Conservation (phyloP, 2,888 invertebrate genomes). For the Leucophenga maculata region DNA sequence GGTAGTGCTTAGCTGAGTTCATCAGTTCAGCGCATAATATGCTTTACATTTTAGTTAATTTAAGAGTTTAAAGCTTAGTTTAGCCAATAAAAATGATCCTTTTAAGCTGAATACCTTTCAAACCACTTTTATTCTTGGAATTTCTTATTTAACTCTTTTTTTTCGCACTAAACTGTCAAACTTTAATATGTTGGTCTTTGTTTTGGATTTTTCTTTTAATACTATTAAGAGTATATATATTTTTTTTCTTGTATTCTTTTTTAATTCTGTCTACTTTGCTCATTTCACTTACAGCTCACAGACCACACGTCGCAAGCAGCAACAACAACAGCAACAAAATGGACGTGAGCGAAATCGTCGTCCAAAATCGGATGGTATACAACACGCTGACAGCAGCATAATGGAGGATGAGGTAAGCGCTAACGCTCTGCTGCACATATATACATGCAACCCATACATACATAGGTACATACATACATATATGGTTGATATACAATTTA, state of each 20-base stretch:
- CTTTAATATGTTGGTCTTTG: neutral
- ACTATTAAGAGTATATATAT: neutral
- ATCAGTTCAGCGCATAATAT: no score
- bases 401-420: constrained; percentile 71
- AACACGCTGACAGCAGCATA: constrained; percentile 70
- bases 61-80: no score
- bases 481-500: neutral
- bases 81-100: no score
- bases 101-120: no score
- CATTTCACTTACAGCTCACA: constrained; percentile 57
- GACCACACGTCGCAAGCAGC: constrained; percentile 66
- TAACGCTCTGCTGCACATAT: constrained; percentile 28
- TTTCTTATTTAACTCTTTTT: neutral
- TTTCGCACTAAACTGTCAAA: neutral
- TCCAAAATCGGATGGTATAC: constrained; percentile 69
- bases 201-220: neutral
- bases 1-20: no score
- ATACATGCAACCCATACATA: neutral
- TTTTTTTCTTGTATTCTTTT: constrained; percentile 32
- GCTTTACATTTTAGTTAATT: no score
- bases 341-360: constrained; percentile 68
- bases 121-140: neutral
- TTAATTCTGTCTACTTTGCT: constrained; percentile 11
- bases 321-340: constrained; percentile 60
- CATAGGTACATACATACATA: constrained; percentile 3